phyloP scores from a whole-genome alignment of 2,113 vertebrate genomes.

The Regulus satrapa region DNA sequence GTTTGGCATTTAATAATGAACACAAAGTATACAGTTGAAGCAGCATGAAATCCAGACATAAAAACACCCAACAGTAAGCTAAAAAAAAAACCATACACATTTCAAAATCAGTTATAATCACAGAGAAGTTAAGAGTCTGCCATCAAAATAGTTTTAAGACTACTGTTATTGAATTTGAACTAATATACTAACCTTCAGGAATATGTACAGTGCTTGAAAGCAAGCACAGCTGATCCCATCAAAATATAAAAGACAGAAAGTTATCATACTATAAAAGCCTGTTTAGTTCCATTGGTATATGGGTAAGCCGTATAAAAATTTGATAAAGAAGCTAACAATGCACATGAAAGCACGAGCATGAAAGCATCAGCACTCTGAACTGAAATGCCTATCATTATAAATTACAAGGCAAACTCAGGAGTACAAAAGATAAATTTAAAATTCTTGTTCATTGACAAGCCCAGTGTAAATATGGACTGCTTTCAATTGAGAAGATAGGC shows the following conservation, averaged over 20 bases:
- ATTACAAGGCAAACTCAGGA: not conserved
- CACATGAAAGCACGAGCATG: not conserved
- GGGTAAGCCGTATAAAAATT: not conserved
- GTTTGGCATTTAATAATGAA: conserved; percentile 32
- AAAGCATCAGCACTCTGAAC: not conserved
- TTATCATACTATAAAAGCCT: not conserved
- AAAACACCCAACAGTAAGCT: not conserved
- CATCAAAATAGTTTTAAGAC: not conserved
- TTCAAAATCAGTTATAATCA: not conserved
- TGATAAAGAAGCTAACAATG: not conserved
- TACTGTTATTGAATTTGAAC: not conserved
- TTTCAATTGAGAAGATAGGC: not conserved
- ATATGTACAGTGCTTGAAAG: not conserved
- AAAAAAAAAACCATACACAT: not conserved
- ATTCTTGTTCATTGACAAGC: not conserved
- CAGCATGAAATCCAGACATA: not conserved
- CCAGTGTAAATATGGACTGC: not conserved
- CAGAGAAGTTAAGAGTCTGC: not conserved
- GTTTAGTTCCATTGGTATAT: not conserved
- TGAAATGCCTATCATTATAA: not conserved
- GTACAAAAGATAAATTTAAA: not conserved
- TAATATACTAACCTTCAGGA: not conserved
- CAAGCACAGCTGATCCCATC: not conserved
- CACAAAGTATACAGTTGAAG: not conserved
- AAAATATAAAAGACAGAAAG: not conserved